Percentiles rank a stretch among this genome's conserved stretches.
Conservation (phyloP, 2,797 vertebrate species). For the Argentina silus region DNA sequence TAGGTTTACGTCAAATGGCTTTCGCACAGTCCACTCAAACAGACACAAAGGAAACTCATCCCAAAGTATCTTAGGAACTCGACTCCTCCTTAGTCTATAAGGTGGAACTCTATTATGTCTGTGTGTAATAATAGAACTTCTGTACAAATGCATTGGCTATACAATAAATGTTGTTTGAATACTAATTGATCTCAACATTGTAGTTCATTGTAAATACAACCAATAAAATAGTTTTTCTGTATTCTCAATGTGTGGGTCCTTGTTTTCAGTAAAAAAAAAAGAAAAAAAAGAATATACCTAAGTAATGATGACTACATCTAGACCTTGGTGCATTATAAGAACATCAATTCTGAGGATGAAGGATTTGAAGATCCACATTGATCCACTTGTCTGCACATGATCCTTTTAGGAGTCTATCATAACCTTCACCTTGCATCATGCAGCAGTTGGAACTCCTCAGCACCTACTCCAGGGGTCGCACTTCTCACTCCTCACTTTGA, state of each 20-base stretch:
- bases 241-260: neutral
- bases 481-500: too few species aligned
- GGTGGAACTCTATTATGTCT: conserved; percentile 17
- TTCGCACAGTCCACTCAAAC: neutral
- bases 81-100: neutral
- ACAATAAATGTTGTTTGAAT: conserved; percentile 9
- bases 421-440: too few species aligned
- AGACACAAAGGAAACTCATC: neutral
- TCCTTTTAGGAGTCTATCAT: too few species aligned
- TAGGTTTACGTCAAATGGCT: conserved; percentile 3
- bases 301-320: neutral
- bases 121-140: neutral
- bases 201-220: conserved; percentile 36
- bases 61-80: neutral
- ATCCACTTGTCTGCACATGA: too few species aligned
- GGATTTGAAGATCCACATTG: too few species aligned
- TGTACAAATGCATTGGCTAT: neutral
- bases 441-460: too few species aligned
- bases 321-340: too few species aligned
- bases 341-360: too few species aligned
- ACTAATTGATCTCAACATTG: neutral
- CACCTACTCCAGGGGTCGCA: too few species aligned
- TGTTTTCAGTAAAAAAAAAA: neutral
- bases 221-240: conserved; percentile 36
- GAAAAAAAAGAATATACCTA: neutral